These are phyloP conservation scores for Margaritifera margaritifera DNA, from an alignment of 2,888 invertebrate species.

Conservation along the genomic window DNA sequence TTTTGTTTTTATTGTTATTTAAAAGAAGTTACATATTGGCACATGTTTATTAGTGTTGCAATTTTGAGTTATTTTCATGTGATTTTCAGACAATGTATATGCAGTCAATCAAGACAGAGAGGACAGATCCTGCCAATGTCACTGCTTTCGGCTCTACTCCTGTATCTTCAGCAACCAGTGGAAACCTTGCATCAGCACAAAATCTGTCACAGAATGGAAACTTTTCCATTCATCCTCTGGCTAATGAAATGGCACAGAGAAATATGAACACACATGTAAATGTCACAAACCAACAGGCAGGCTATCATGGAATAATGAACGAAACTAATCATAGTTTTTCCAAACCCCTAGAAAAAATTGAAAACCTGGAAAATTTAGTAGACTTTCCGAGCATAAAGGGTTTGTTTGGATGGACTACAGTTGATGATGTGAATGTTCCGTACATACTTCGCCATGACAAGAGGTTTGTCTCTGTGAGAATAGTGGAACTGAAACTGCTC, in stretches of 20 bases:
- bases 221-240: too few species aligned
- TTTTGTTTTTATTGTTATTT: too few species aligned
- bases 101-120: slow-evolving; percentile 38
- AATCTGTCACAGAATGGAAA: too few species aligned
- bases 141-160: background rate
- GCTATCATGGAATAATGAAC: too few species aligned
- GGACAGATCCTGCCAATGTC: slow-evolving; percentile 31
- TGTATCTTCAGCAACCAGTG: too few species aligned
- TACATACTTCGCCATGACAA: slow-evolving; percentile 88
- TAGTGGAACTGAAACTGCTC: slow-evolving; percentile 89
- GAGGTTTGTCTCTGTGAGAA: slow-evolving; percentile 93
- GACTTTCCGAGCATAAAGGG: slow-evolving; percentile 74
- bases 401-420: slow-evolving; percentile 91
- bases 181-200: too few species aligned
- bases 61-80: slow-evolving; percentile 3
- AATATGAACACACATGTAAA: too few species aligned
- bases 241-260: too few species aligned
- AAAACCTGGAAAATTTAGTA: slow-evolving; percentile 48
- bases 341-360: slow-evolving; percentile 5
- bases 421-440: slow-evolving; percentile 83
- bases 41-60: too few species aligned
- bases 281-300: too few species aligned
- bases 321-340: background rate
- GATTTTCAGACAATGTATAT: slow-evolving; percentile 39
- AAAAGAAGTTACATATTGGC: too few species aligned